Evolutionary conservation across 1,140 invertebrate species (phyloP), one percentile per base, ranked within the genome.

Genomic region (Leptopilina clavipes): DNA sequence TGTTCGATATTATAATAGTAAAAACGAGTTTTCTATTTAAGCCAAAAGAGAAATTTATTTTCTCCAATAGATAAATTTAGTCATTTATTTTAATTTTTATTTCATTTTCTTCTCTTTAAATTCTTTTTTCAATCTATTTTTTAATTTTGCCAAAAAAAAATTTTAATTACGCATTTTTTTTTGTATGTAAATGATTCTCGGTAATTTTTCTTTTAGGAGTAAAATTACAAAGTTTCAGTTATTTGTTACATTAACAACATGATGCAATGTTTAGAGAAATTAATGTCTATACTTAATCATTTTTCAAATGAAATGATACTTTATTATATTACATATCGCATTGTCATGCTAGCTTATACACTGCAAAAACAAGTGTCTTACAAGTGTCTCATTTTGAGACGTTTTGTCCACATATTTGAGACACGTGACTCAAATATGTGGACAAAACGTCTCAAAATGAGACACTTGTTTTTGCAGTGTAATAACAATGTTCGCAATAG

Each of bases 21-120:
- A 54, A 54, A 54, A 54, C 52, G 9, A 54, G 8, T 54, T 54
- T 54, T 54, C n/a, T 54, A 18, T 54, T 54, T 11, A 54, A 19
- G 18, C 18, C 18, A 52, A 19, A 54, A 18, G 10, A 54, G 17
- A 54, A 54, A 54, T 19, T 54, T 17, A 11, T 19, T 54, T 54
- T 54, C 52, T 54, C 17, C 8, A 54, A 8, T 6, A 17, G 52
- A 54, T 54, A 10, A 10, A 19, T 10, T 19, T 10, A 6, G 7
- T 40, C 9, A 54, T 54, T 18, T 17, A 54, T 54, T 54, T 17
- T 18, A 18, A 54, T 54, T 54, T 19, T 40, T 40, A 40, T n/a
- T n/a, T n/a, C n/a, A n/a, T n/a, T n/a, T n/a, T n/a, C n/a, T 40
- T 40, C 52, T 8, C 17, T 54, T 54, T 8, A 2, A 8, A 54